These are phyloP conservation scores for Cyprinodon diabolis DNA, from an alignment of 2,797 vertebrate species.

Conservation along the genomic window DNA sequence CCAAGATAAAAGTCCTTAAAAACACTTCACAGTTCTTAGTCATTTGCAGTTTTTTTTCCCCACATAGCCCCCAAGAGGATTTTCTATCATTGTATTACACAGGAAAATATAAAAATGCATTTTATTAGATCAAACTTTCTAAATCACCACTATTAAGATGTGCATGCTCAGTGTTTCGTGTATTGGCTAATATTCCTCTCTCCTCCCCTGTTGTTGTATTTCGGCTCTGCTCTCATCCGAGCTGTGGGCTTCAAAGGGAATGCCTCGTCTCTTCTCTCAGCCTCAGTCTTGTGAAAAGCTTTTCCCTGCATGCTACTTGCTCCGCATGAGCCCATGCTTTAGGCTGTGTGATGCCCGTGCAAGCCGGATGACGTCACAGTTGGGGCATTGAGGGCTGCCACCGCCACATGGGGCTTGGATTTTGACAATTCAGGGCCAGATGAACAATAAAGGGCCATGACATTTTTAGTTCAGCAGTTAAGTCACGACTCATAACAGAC, in stretches of 20 bases:
- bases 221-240: slow-evolving; percentile 53
- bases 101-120: slow-evolving; percentile 10
- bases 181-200: slow-evolving; percentile 25
- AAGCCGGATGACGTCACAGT: slow-evolving; percentile 38
- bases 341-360: slow-evolving; percentile 15
- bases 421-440: slow-evolving; percentile 16
- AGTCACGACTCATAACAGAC: slow-evolving; percentile 27
- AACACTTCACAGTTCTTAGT: no score
- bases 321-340: slow-evolving; percentile 2
- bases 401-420: slow-evolving; percentile 11
- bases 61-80: not conserved
- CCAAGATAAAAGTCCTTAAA: not conserved
- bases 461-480: slow-evolving; percentile 8
- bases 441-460: slow-evolving; percentile 5
- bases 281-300: slow-evolving; percentile 46
- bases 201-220: slow-evolving; percentile 43
- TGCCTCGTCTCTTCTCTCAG: slow-evolving; percentile 46
- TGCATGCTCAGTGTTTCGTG: not conserved
- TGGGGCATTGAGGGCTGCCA: slow-evolving; percentile 19
- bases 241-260: slow-evolving; percentile 68
- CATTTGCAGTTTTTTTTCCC: no score
- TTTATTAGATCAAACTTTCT: not conserved
- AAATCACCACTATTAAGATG: slow-evolving; percentile 4
- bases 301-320: slow-evolving; percentile 21
- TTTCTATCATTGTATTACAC: not conserved